Percentiles rank a stretch among this genome's conserved stretches.
Conservation (phyloP, 2,888 invertebrate genomes). For the Machimus rusticus region DNA sequence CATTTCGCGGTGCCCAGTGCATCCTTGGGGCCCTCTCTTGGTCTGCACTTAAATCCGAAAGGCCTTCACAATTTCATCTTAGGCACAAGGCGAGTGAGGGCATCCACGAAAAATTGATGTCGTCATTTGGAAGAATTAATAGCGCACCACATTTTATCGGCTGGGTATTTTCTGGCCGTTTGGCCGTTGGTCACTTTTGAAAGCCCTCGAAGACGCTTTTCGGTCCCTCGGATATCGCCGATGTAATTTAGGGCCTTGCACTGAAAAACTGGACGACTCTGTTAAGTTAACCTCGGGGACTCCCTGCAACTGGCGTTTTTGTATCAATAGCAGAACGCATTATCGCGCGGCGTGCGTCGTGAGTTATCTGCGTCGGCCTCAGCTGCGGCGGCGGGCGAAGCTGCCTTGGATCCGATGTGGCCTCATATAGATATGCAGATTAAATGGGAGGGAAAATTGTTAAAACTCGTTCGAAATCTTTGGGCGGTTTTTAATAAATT, state of each 20-base stretch:
- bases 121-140: conserved; percentile 36
- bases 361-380: not conserved
- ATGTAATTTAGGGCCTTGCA: not conserved
- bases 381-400: not conserved
- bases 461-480: conserved; percentile 38
- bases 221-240: not conserved
- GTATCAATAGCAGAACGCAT: not conserved
- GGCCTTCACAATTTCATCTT: conserved; percentile 4
- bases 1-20: not conserved
- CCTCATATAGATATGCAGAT: conserved; percentile 32
- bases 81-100: not conserved
- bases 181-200: not conserved
- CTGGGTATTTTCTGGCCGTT: not conserved
- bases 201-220: not conserved
- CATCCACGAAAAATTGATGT: conserved; percentile 33
- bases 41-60: not conserved
- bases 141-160: conserved; percentile 12
- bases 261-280: conserved; percentile 14
- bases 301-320: conserved; percentile 19
- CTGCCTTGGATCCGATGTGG: not conserved
- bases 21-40: not conserved
- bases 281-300: conserved; percentile 6
- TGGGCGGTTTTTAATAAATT: conserved; percentile 25
- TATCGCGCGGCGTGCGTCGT: not conserved
- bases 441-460: conserved; percentile 35